Conservation (phyloP, 2,797 vertebrate species). For the Acanthurus leucopareius region DNA sequence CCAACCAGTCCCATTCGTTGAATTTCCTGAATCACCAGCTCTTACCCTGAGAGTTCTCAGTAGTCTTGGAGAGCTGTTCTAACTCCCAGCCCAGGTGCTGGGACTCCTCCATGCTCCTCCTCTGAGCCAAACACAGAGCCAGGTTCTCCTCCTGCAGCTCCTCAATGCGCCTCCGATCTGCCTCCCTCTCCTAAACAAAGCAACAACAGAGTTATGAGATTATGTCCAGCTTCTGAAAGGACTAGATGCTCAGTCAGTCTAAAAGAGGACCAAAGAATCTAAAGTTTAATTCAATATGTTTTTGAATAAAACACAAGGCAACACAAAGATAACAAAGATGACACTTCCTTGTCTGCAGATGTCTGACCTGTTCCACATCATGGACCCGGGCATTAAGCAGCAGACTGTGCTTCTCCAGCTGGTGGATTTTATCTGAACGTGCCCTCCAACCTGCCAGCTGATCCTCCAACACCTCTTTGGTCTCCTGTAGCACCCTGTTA, state of each 20-base stretch:
- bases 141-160: slow-evolving; percentile 96
- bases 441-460: slow-evolving; percentile 91
- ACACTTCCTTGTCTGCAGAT: neutral
- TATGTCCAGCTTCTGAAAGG: neutral
- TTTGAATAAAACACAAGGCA: neutral
- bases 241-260: neutral
- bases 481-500: slow-evolving; percentile 94
- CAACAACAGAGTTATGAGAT: neutral
- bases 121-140: slow-evolving; percentile 93
- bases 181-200: slow-evolving; percentile 87
- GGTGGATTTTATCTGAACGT: slow-evolving; percentile 94
- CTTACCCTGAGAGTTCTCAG: slow-evolving; percentile 90
- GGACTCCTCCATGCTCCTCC: slow-evolving; percentile 96
- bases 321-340: neutral
- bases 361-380: slow-evolving; percentile 93
- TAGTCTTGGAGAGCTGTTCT: slow-evolving; percentile 92
- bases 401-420: slow-evolving; percentile 93
- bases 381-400: slow-evolving; percentile 91
- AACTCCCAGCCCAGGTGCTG: slow-evolving; percentile 96
- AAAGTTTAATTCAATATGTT: neutral
- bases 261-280: neutral
- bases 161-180: slow-evolving; percentile 91
- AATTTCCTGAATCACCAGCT: slow-evolving; percentile 5
- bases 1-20: neutral
- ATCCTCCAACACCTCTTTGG: slow-evolving; percentile 95